Base-by-base conservation (phyloP, 2,888 invertebrate genomes). In the Reticulitermes lucifugus region DNA sequence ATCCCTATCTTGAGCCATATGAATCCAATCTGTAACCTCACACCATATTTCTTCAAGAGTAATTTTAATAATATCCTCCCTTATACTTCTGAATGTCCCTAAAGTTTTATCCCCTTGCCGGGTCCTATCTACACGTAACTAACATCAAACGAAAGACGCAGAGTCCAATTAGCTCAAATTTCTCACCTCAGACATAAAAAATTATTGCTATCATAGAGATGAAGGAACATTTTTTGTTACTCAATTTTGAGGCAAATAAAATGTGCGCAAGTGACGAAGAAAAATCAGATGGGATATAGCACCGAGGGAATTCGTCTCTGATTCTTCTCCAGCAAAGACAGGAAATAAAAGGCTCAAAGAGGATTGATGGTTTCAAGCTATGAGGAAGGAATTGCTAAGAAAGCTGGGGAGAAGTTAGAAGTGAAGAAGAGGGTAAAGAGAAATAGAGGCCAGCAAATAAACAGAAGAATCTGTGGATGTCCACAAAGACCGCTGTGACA, bases 281-380 rank as follows among this genome's bases (percentile, higher is more conserved):
- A 81, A 81, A 81, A 81, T 81, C 81, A 60, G 80, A 65, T 81
- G 70, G 65, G 70, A 81, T 46, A 70, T 70, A 12, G 43, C n/a
- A 77, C 51, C 46, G 46, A 77, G 46, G 46, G 77, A 77, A 77
- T 46, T 73, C 73, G 14, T 43, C 77, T 77, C 25, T 65, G 65
- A 65, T 65, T 65, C 65, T 65, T 25, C 65, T 46, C n/a, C 46
- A 46, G 77, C 77, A 77, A 77, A 77, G 77, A 70, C 81, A 46
- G 43, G 81, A 81, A 65, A 81, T 81, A 81, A 81, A 65, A 81
- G 81, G 65, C 81, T 81, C 81, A 81, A 81, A 81, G 60, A 70
- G 81, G 81, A 81, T 81, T 81, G 81, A 81, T 81, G 81, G 81
- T 70, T 80, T 81, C 65, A 81, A 81, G 81, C 46, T 70, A 81